A percentile compares a stretch with the other conserved stretches of the same genome.
Evolutionary conservation across 1,140 invertebrate species (phyloP).

Genomic region (Acromyrmex echinatior): DNA sequence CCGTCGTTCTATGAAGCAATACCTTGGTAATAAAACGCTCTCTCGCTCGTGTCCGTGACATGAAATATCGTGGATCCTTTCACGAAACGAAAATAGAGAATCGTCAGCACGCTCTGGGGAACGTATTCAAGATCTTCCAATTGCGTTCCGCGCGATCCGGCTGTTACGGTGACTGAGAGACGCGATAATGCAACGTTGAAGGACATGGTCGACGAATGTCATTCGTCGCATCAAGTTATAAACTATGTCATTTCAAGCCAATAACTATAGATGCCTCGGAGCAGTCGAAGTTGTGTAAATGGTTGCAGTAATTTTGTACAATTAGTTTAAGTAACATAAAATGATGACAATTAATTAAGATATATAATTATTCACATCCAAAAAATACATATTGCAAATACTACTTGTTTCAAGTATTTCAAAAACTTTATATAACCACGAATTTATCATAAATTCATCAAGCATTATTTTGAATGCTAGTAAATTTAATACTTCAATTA

Average conservation of each 20-base stretch:
- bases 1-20: constrained; percentile 38
- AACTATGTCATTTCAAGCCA: neutral
- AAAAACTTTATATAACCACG: too few relatives aligned
- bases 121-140: constrained; percentile 45
- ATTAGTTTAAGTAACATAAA: neutral
- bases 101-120: constrained; percentile 19
- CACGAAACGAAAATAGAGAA: constrained; percentile 63
- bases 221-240: constrained; percentile 6
- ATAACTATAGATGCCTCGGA: neutral
- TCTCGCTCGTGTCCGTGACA: constrained; percentile 59
- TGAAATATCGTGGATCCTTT: constrained; percentile 65
- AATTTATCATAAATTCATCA: too few relatives aligned
- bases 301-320: neutral
- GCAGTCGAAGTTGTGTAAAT: neutral
- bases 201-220: constrained; percentile 23
- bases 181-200: constrained; percentile 13
- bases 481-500: too few relatives aligned
- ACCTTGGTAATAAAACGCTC: constrained; percentile 60
- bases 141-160: constrained; percentile 29
- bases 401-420: too few relatives aligned
- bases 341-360: too few relatives aligned
- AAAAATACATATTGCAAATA: too few relatives aligned
- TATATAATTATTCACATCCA: too few relatives aligned
- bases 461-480: too few relatives aligned
- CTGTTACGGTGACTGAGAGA: constrained; percentile 8